Base-by-base conservation (phyloP, 2,113 vertebrate genomes). In the Callocephalon fimbriatum region DNA sequence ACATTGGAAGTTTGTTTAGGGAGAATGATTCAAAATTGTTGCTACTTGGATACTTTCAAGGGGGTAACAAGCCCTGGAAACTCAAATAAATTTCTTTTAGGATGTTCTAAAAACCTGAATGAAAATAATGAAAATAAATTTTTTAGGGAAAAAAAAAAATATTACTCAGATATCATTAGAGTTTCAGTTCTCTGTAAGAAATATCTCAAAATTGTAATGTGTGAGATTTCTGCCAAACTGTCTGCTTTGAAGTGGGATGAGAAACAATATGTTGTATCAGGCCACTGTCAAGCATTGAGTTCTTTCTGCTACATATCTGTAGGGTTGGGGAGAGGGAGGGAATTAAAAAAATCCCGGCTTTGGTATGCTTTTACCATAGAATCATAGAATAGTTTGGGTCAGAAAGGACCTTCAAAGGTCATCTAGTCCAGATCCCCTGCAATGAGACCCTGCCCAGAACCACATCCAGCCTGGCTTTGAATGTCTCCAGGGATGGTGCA, bases 241-340 rank as follows among this genome's bases (percentile, higher is more conserved):
- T 7, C 37, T 35, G 12, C 29, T 81, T 90, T 61, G 62, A 63
- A 22, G 26, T 88, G 47, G 12, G 17, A 74, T 47, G 38, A 47
- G 13, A 93, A 58, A 44, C 48, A 61, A 10, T 35, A 15, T 23
- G 32, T 14, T 90, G 8, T 13, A 16, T 2, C 51, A 42, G 92
- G 51, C 14, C 53, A 32, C 17, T 19, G 31, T 29, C 72, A 95
- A 61, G 38, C 11, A 15, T 47, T 65, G 15, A 4, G 2, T 59
- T 6, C 22, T 63, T 67, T 88, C 61, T 67, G 15, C 42, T 66
- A 4, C 1, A 0, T 14, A 31, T 26, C 20, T 47, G 22, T 62
- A 54, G 35, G 10, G 35, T 12, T 12, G 12, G 10, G 11, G 7
- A 20, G 6, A 4, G 27, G 9, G 3, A 6, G 8, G 8, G 9